Evolutionary conservation across 2,888 invertebrate genomes (phyloP).

Genomic region (Acronicta aceris): DNA sequence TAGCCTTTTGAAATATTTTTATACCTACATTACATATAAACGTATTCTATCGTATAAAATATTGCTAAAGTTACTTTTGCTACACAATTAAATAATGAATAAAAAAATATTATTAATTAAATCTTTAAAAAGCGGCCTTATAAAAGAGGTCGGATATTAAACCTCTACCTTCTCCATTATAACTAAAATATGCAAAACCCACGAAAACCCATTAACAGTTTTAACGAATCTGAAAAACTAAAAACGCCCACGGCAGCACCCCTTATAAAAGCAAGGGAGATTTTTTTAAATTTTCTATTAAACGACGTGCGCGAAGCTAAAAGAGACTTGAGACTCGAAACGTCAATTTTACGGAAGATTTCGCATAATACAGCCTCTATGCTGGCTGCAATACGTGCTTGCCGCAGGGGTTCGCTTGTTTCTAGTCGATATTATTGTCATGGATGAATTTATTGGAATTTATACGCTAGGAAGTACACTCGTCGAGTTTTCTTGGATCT

Average conservation of each 20-base stretch:
- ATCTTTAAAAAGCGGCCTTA: too few relatives aligned
- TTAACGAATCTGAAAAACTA: slow-evolving; percentile 45
- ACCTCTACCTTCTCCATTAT: neutral
- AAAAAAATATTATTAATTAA: too few relatives aligned
- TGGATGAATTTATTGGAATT: slow-evolving; percentile 9
- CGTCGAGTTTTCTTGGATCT: too few relatives aligned
- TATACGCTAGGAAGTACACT: neutral
- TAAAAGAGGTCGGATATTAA: slow-evolving; percentile 4
- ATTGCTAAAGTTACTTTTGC: too few relatives aligned
- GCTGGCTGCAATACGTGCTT: slow-evolving; percentile 33
- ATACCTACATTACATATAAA: too few relatives aligned
- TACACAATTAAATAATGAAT: too few relatives aligned
- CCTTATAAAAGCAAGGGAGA: slow-evolving; percentile 57
- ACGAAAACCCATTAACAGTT: slow-evolving; percentile 52
- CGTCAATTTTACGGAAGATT: slow-evolving; percentile 87
- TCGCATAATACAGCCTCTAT: slow-evolving; percentile 70
- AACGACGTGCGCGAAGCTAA: slow-evolving; percentile 66
- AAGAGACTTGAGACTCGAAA: slow-evolving; percentile 72
- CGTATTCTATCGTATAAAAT: too few relatives aligned
- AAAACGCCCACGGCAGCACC: slow-evolving; percentile 29
- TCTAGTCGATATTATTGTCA: slow-evolving; percentile 8
- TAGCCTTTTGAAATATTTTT: too few relatives aligned
- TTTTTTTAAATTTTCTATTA: slow-evolving; percentile 74
- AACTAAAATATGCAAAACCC: slow-evolving; percentile 16
- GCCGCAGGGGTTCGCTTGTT: slow-evolving; percentile 31